These are phyloP conservation scores for Siniperca undulata DNA, from an alignment of 2,797 vertebrate genomes.

Conservation along the genomic window DNA sequence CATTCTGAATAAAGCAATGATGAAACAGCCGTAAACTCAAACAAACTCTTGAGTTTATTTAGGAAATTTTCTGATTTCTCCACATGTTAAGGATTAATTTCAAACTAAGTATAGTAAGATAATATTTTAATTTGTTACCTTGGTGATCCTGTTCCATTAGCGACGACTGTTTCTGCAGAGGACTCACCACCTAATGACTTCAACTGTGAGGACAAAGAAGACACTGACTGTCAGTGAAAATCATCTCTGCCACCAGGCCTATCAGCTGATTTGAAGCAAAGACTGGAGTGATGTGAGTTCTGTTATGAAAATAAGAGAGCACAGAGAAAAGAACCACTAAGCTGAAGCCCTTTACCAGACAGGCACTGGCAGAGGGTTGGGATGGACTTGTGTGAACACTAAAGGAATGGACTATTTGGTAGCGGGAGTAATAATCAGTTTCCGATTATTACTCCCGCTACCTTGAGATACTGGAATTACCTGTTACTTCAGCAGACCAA, in stretches of 20 bases:
- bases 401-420: too few species aligned
- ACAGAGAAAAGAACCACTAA: too few species aligned
- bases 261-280: too few species aligned
- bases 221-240: not conserved
- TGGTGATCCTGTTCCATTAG: slow-evolving; percentile 88
- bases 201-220: slow-evolving; percentile 76
- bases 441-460: too few species aligned
- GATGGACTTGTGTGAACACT: too few species aligned
- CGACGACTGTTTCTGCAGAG: slow-evolving; percentile 84
- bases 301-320: too few species aligned
- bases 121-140: slow-evolving; percentile 82
- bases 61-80: not conserved
- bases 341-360: too few species aligned
- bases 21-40: not conserved
- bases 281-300: too few species aligned
- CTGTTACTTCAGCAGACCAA: too few species aligned
- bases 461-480: too few species aligned
- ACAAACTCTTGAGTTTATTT: not conserved
- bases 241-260: not conserved
- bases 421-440: too few species aligned
- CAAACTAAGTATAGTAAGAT: not conserved
- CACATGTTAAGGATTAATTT: not conserved
- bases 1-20: not conserved
- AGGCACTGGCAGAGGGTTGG: too few species aligned
- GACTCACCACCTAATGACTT: slow-evolving; percentile 89